These are phyloP conservation scores for Conger conger DNA, from an alignment of 2,113 vertebrate genomes.

Conservation along the genomic window DNA sequence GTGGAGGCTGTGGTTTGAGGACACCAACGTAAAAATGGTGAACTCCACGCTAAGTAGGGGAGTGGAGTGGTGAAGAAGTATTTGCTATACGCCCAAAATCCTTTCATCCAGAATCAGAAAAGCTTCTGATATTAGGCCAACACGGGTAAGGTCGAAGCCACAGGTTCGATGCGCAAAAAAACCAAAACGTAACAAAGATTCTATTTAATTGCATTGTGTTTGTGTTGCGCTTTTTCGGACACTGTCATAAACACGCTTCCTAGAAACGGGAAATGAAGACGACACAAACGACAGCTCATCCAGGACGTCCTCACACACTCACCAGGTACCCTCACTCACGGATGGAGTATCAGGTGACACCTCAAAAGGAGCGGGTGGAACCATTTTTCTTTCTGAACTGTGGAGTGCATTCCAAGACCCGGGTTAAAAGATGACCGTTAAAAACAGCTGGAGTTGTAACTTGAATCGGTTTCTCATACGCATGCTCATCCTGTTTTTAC, in stretches of 20 bases:
- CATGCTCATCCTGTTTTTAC: slow-evolving; percentile 16
- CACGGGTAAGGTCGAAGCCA: no score
- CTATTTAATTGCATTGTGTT: no score
- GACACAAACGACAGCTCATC: no score
- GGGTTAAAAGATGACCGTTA: not conserved
- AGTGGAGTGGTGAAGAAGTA: not conserved
- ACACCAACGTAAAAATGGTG: not conserved
- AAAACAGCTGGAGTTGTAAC: not conserved
- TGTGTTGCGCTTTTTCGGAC: no score
- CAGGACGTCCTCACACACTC: not conserved
- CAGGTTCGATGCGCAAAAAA: no score
- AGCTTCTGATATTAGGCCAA: no score
- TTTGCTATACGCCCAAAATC: slow-evolving; percentile 33
- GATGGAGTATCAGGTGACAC: not conserved
- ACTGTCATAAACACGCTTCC: no score
- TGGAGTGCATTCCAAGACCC: not conserved
- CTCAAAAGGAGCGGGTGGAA: not conserved
- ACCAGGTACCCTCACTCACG: not conserved
- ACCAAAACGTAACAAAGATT: no score
- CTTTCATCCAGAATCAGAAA: not conserved
- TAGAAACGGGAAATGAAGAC: no score
- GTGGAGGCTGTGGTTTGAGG: slow-evolving; percentile 45
- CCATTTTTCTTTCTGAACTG: not conserved
- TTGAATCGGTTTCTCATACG: not conserved
- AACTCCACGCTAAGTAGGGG: no score